These are phyloP conservation scores for Drosophila truncata DNA, from an alignment of 1,140 invertebrate genomes.

Conservation along the genomic window DNA sequence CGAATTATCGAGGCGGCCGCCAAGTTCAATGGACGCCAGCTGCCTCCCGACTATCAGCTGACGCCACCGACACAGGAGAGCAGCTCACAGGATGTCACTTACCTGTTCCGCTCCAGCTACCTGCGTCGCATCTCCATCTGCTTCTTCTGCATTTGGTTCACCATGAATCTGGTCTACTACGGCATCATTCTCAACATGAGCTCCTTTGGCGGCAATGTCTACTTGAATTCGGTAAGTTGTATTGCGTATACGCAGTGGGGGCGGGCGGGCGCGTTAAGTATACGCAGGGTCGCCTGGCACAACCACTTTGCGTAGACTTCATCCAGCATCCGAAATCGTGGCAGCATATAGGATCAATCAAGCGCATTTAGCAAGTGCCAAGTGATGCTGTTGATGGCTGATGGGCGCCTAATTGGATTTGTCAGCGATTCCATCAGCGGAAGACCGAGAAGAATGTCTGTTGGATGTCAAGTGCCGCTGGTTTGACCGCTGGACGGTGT, in stretches of 20 bases:
- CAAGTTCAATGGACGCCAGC: slow-evolving; percentile 87
- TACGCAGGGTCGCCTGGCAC: slow-evolving; percentile 22
- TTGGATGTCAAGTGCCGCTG: slow-evolving; percentile 38
- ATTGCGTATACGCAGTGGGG: slow-evolving; percentile 32
- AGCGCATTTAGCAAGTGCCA: slow-evolving; percentile 67
- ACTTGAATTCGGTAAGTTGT: slow-evolving; percentile 88
- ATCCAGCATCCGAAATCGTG: slow-evolving; percentile 32
- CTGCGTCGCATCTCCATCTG: slow-evolving; percentile 89
- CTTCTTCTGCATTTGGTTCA: slow-evolving; percentile 90
- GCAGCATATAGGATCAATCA: slow-evolving; percentile 58
- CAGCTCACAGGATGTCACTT: slow-evolving; percentile 86
- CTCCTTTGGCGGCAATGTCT: slow-evolving; percentile 90
- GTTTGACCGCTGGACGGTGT: slow-evolving; percentile 24
- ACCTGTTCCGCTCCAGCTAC: slow-evolving; percentile 88
- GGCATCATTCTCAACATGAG: slow-evolving; percentile 90
- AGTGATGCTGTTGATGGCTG: slow-evolving; percentile 44
- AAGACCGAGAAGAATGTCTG: slow-evolving; percentile 32
- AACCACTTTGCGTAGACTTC: slow-evolving; percentile 28
- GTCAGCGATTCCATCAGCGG: slow-evolving; percentile 48
- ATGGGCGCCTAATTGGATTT: slow-evolving; percentile 73
- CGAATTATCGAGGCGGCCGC: slow-evolving; percentile 90
- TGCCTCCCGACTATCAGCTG: slow-evolving; percentile 88
- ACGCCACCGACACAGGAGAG: slow-evolving; percentile 85
- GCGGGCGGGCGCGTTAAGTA: slow-evolving; percentile 7
- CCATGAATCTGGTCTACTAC: slow-evolving; percentile 91